These are phyloP conservation scores for Sanderia malayensis DNA, from an alignment of 30 jellyfish, hydroid and myxozoan genomes.

Conservation along the genomic window DNA sequence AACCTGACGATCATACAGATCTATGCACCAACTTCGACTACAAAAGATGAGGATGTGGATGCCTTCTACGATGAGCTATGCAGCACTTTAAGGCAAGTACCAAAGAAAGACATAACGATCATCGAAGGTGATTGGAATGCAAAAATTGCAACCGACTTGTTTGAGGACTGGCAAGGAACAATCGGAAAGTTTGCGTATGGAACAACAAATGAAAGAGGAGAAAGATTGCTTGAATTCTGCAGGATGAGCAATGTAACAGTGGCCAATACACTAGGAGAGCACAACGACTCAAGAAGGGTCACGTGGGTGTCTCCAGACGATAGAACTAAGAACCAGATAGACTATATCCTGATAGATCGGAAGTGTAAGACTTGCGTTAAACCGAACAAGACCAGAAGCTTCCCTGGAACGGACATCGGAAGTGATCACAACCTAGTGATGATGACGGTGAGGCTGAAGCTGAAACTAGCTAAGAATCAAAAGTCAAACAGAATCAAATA, in stretches of 20 bases:
- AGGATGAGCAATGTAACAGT: background rate
- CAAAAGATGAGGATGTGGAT: constrained; percentile 27
- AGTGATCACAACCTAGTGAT: background rate
- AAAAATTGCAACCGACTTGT: constrained; percentile 15
- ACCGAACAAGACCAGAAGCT: background rate
- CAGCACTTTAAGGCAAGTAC: background rate
- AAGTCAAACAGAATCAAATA: background rate
- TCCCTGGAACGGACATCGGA: background rate
- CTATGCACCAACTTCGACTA: constrained; percentile 32
- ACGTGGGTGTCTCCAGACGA: background rate
- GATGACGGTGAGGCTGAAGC: background rate
- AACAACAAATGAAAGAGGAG: constrained; percentile 7
- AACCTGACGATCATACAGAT: constrained; percentile 13
- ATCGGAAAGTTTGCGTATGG: background rate
- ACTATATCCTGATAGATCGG: background rate
- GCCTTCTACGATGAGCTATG: constrained; percentile 17
- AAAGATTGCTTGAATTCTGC: background rate
- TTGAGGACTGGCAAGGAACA: background rate
- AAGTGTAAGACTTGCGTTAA: too few relatives aligned
- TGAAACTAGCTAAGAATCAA: background rate
- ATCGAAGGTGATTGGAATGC: constrained; percentile 43
- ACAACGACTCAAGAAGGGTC: background rate
- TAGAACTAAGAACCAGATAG: too few relatives aligned
- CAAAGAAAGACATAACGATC: constrained; percentile 19
- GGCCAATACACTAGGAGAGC: background rate